Evolutionary conservation across 2,113 vertebrate species (phyloP).

Genomic region (Dipodomys spectabilis): DNA sequence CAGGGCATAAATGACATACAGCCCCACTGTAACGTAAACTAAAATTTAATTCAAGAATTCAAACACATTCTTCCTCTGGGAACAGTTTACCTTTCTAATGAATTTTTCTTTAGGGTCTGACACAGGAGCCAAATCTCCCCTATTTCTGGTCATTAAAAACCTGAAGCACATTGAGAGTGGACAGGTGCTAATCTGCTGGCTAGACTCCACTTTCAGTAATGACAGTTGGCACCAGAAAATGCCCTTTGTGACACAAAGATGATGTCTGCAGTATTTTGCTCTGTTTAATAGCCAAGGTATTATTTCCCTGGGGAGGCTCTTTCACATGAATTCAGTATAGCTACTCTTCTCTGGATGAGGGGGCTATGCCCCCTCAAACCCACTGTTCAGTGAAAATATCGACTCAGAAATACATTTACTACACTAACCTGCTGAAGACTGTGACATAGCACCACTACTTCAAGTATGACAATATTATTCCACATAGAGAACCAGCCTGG

Average conservation of each 20-base stretch:
- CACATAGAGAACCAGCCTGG: neutral
- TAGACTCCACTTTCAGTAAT: slow-evolving; percentile 41
- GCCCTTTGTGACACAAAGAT: slow-evolving; percentile 4
- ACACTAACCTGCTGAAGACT: neutral
- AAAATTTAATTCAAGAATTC: slow-evolving; percentile 51
- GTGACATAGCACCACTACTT: too few species aligned
- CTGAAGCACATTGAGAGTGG: neutral
- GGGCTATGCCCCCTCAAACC: neutral
- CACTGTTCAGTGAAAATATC: neutral
- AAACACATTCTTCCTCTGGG: neutral
- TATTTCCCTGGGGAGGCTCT: neutral
- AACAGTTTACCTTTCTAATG: slow-evolving; percentile 53
- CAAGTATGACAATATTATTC: neutral
- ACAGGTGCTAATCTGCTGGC: slow-evolving; percentile 51
- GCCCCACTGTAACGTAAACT: slow-evolving; percentile 8
- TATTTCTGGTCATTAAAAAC: slow-evolving; percentile 50
- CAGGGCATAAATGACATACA: neutral
- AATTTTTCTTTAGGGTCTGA: slow-evolving; percentile 24
- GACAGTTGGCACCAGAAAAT: slow-evolving; percentile 11
- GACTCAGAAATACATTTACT: neutral
- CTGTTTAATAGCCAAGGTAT: neutral
- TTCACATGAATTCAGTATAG: accelerated
- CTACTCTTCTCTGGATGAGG: neutral
- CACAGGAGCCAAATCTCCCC: slow-evolving; percentile 21
- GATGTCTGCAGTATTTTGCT: slow-evolving; percentile 10